Percentiles rank a stretch among this genome's conserved stretches.
phyloP scores from a whole-genome alignment of 2,797 vertebrate genomes.

The Peromyscus nudipes region DNA sequence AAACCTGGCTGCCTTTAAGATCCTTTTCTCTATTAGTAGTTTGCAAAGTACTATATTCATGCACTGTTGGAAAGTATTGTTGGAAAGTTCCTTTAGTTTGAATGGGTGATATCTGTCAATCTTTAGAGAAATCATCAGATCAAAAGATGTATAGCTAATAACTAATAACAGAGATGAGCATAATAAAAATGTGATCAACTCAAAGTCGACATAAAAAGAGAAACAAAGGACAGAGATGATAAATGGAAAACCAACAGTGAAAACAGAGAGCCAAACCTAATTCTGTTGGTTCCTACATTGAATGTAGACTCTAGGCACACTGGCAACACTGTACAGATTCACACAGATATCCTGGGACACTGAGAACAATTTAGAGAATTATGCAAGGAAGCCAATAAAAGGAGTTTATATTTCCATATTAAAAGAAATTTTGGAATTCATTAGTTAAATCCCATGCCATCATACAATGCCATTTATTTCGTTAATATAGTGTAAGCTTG shows the following conservation, averaged over 20 bases:
- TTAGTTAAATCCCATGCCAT: not conserved
- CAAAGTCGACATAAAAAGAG: not conserved
- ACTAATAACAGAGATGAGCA: not conserved
- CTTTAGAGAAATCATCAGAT: not conserved
- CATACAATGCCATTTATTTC: conserved; percentile 10
- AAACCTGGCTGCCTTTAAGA: not conserved
- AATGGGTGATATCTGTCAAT: not conserved
- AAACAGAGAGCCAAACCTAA: not conserved
- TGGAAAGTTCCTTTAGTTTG: not conserved
- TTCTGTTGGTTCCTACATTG: not conserved
- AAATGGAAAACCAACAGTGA: conserved; percentile 7
- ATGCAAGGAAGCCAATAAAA: not conserved
- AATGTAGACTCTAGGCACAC: not conserved
- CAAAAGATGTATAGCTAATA: not conserved
- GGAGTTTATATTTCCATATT: not conserved
- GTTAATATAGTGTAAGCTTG: not conserved
- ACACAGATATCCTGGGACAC: not conserved
- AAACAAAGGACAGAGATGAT: not conserved
- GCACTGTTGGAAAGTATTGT: not conserved
- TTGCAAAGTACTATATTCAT: not conserved
- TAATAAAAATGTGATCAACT: conserved; percentile 23
- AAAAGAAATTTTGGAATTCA: not conserved
- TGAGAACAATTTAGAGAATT: not conserved
- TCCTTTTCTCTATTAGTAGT: not conserved
- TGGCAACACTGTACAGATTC: not conserved